Evolutionary conservation across 2,797 vertebrate genomes (phyloP).

Genomic region (Poecilia picta): DNA sequence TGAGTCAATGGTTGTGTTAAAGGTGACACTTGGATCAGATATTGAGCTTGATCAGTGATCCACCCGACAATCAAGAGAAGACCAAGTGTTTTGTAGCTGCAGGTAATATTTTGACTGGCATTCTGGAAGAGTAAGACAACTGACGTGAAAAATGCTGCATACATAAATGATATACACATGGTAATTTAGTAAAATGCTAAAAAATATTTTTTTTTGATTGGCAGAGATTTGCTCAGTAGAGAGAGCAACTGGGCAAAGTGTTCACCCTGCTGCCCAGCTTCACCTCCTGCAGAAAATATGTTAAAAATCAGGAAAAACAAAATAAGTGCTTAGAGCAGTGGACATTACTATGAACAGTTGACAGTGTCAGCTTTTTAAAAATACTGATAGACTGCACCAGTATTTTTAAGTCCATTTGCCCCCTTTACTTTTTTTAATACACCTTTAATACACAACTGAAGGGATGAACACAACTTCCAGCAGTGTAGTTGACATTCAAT

Average conservation of each 20-base stretch:
- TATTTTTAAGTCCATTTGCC: not conserved
- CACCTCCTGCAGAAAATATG: not conserved
- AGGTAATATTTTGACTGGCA: not conserved
- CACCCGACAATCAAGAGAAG: not conserved
- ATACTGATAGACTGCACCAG: not conserved
- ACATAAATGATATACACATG: not conserved
- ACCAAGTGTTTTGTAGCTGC: not conserved
- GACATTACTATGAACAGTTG: not conserved
- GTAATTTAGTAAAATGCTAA: not conserved
- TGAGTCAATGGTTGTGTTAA: not conserved
- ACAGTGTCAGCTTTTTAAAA: not conserved
- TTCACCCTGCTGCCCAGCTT: not conserved
- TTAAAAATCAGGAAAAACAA: not conserved
- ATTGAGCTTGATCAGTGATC: not conserved
- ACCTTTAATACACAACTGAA: not conserved
- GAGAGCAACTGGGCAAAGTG: not conserved
- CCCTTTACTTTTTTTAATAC: not conserved
- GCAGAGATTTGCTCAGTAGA: not conserved
- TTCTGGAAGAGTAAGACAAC: not conserved
- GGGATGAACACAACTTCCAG: not conserved
- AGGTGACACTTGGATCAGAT: not conserved
- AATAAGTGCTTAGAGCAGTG: not conserved
- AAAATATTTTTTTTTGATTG: not conserved
- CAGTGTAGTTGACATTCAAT: not conserved
- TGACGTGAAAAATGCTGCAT: not conserved